Conservation (phyloP, 2,888 invertebrate species). For the Pristionchus mayeri region DNA sequence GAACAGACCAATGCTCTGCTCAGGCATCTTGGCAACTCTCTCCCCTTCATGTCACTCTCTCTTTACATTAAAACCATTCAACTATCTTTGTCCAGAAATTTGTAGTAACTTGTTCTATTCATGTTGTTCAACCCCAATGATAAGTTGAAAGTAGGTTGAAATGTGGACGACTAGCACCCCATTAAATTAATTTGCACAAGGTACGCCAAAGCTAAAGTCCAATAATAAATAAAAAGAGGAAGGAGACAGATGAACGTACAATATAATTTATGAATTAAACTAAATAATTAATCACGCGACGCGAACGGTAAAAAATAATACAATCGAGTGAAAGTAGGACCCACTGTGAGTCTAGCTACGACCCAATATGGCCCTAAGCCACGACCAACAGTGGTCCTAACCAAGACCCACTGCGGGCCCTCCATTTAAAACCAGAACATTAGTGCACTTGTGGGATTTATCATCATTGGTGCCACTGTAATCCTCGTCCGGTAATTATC, state of each 20-base stretch:
- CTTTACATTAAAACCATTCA: not conserved
- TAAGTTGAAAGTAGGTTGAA: no score
- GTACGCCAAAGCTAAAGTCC: no score
- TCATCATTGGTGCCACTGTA: no score
- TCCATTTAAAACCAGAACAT: constrained; percentile 7
- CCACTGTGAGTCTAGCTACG: not conserved
- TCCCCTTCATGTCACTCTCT: not conserved
- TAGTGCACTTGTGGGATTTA: no score
- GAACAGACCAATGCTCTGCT: not conserved
- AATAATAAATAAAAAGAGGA: not conserved
- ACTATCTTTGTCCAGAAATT: not conserved
- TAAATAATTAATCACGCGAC: not conserved
- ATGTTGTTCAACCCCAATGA: no score
- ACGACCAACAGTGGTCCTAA: not conserved
- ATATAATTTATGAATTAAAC: not conserved
- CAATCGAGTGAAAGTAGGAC: not conserved
- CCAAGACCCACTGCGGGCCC: not conserved
- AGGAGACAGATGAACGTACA: not conserved
- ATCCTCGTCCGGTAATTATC: no score
- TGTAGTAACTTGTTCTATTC: no score
- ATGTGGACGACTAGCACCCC: no score
- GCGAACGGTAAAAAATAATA: not conserved
- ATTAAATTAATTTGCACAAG: no score
- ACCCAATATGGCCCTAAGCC: not conserved
- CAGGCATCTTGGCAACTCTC: not conserved